Percentiles rank a stretch among this genome's conserved stretches.
These are phyloP conservation scores for Liasis olivaceus DNA, from an alignment of 2,797 vertebrate genomes.

Conservation along the genomic window DNA sequence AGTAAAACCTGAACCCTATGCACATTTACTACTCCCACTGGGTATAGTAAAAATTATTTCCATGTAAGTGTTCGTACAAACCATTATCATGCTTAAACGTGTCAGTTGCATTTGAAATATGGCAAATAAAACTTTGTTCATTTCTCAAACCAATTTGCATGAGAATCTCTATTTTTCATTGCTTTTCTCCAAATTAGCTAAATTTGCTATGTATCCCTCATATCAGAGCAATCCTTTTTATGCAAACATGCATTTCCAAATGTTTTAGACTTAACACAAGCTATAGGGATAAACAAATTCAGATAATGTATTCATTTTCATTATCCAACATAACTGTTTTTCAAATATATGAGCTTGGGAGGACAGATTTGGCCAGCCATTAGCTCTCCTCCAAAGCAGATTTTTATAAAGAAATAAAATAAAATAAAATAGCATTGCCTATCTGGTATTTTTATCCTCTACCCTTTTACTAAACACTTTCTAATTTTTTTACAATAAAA, in stretches of 20 bases:
- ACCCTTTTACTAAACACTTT: constrained; percentile 77
- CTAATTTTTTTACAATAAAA: constrained; percentile 72
- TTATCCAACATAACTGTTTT: constrained; percentile 4
- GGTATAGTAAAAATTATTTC: not conserved
- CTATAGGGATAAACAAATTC: constrained; percentile 5
- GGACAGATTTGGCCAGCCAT: constrained; percentile 20
- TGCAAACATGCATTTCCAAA: not conserved
- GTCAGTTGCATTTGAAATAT: not conserved
- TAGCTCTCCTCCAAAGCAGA: constrained; percentile 43
- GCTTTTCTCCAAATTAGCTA: not conserved
- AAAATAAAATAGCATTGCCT: constrained; percentile 59
- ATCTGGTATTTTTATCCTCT: constrained; percentile 73
- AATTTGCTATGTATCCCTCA: not conserved
- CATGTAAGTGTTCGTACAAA: not conserved
- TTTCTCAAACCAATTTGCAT: not conserved
- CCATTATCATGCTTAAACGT: not conserved
- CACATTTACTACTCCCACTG: not conserved
- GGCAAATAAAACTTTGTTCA: constrained; percentile 5
- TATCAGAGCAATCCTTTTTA: not conserved
- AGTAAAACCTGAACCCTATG: not conserved
- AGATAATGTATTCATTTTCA: constrained; percentile 2
- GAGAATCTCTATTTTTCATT: not conserved
- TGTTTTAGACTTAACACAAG: not conserved
- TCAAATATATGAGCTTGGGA: constrained; percentile 34
- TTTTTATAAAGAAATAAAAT: constrained; percentile 65